These are phyloP conservation scores for Mercenaria mercenaria DNA, from an alignment of 1,140 invertebrate genomes.

Conservation along the genomic window DNA sequence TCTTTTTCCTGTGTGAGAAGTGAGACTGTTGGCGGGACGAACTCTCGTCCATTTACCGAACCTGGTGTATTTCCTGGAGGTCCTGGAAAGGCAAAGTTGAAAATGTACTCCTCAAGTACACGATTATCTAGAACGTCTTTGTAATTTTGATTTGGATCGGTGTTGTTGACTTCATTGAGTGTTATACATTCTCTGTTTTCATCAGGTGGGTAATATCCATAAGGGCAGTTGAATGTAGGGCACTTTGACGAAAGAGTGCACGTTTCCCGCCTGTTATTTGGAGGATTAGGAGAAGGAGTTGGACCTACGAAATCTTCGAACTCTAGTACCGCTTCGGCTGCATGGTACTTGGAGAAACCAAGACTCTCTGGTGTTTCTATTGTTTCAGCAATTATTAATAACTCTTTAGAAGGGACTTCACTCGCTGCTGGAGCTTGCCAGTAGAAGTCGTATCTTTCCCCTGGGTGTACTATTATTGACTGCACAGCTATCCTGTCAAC, in stretches of 20 bases:
- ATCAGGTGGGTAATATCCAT: slow-evolving; percentile 31
- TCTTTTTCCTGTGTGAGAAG: slow-evolving; percentile 47
- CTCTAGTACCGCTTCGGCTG: slow-evolving; percentile 91
- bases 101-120: slow-evolving; percentile 36
- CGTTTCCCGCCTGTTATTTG: neutral
- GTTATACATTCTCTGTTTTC: slow-evolving; percentile 63
- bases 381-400: slow-evolving; percentile 92
- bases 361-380: slow-evolving; percentile 81
- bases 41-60: slow-evolving; percentile 67
- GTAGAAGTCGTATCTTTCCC: slow-evolving; percentile 95
- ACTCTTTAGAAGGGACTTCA: slow-evolving; percentile 89
- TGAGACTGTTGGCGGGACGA: slow-evolving; percentile 50
- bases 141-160: slow-evolving; percentile 16
- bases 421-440: slow-evolving; percentile 87
- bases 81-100: slow-evolving; percentile 69
- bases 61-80: slow-evolving; percentile 55
- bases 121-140: neutral
- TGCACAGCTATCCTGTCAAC: slow-evolving; percentile 89
- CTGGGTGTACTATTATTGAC: slow-evolving; percentile 85
- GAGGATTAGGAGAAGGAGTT: neutral
- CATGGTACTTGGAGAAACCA: slow-evolving; percentile 44
- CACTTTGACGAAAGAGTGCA: slow-evolving; percentile 46
- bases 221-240: slow-evolving; percentile 68
- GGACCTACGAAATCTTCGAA: slow-evolving; percentile 88
- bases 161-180: slow-evolving; percentile 59